These are phyloP conservation scores for Laterallus jamaicensis DNA, from an alignment of 2,113 vertebrate genomes.

Conservation along the genomic window DNA sequence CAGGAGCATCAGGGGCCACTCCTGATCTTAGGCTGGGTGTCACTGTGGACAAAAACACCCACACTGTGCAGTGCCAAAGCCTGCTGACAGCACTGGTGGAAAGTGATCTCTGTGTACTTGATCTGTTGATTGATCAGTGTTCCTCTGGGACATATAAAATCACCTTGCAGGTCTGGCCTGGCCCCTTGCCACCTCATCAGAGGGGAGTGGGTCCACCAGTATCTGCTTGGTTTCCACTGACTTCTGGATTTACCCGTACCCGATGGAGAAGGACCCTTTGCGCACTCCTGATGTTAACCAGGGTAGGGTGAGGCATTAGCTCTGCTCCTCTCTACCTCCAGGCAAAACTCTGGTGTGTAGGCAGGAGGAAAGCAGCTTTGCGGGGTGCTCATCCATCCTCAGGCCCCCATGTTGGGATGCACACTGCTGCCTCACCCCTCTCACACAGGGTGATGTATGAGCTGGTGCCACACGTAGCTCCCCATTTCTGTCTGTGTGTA, in stretches of 20 bases:
- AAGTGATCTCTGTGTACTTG: neutral
- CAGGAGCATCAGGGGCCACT: accelerated
- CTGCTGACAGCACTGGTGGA: neutral
- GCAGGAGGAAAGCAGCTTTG: neutral
- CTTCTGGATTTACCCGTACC: neutral
- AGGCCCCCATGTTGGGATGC: accelerated
- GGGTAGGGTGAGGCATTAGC: neutral
- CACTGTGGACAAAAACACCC: neutral
- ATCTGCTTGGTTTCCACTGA: neutral
- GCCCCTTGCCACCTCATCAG: neutral
- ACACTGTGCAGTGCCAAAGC: neutral
- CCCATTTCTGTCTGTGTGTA: neutral
- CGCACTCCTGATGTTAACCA: neutral
- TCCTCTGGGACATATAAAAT: neutral
- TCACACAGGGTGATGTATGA: accelerated
- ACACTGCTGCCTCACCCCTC: neutral
- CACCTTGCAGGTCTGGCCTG: neutral
- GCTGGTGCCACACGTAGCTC: neutral
- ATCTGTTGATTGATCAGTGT: neutral
- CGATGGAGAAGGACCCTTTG: neutral
- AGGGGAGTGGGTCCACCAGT: neutral
- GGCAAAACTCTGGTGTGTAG: neutral
- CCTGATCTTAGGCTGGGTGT: neutral
- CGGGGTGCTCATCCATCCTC: neutral
- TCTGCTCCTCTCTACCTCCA: neutral